Base-by-base conservation (phyloP, 2,113 vertebrate species). In the Sitta europaea region DNA sequence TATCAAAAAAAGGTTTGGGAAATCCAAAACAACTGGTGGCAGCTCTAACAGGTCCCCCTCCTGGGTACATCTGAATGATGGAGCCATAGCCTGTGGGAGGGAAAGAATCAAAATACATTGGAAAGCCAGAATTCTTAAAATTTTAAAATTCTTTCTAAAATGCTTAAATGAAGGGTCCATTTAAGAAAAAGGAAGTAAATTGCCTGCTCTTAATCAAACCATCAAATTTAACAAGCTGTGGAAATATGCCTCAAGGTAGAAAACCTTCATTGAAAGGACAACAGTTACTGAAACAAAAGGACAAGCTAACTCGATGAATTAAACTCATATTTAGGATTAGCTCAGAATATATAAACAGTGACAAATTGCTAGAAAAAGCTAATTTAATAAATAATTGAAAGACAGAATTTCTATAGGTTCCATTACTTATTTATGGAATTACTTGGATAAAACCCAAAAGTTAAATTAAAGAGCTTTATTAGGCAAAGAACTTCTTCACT, bases 21-120 rank as follows among this genome's bases (percentile, higher is more conserved):
- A 99, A 99, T 86, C 99, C 99, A 97, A 99, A 99, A 96, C 98
- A 99, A 59, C 99, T 98, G 95, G 99, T 98, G 81, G 99, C 99
- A 74, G 98, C 98, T 89, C 99, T 98, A 18, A 99, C 97, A 11
- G 99, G 99, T 45, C 98, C 99, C 18, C 98, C 98, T 96, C 99
- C 99, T 38, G 99, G 98, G 95, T 99, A 99, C 97, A 99, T 98
- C 95, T 99, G 99, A 96, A 99, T 98, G 97, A 99, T 98, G 70
- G 99, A 99, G 71, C 99, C 99, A 11, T 98, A 99, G 89, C 99
- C 99, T 99, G 86, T 3, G 82, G 80, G 74, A 47, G 23, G n/a
- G 80, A 94, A 82, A 76, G 38, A 62, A 88, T 21, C 6, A 62
- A 40, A 76, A 7, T 23, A 53, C 31, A 17, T 28, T 58, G 35